Percentiles rank a stretch among this genome's conserved stretches.
These are phyloP conservation scores for Clistopyga incitator DNA, from an alignment of 2,888 invertebrate species.

Conservation along the genomic window DNA sequence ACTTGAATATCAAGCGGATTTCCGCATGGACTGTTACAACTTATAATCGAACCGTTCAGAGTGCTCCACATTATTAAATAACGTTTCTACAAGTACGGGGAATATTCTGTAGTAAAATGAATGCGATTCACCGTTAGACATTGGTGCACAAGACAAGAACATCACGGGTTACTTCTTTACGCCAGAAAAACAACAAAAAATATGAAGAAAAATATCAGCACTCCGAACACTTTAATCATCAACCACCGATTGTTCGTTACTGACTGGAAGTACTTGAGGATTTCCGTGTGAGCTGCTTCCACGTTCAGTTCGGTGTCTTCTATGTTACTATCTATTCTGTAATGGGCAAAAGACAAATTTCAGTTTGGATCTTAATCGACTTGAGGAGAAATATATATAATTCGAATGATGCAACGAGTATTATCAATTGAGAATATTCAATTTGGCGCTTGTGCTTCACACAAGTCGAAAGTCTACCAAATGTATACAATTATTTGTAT, in stretches of 20 bases:
- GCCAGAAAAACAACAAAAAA: constrained; percentile 99
- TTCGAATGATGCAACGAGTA: neutral
- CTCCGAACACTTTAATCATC: constrained; percentile 99
- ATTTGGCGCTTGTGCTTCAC: neutral
- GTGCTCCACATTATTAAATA: constrained; percentile 36
- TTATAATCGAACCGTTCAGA: constrained; percentile 28
- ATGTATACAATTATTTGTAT: no score
- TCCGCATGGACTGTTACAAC: constrained; percentile 34
- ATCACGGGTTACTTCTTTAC: constrained; percentile 82
- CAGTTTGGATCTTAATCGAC: neutral
- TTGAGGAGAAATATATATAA: no score
- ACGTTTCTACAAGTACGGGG: constrained; percentile 56
- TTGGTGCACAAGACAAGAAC: constrained; percentile 43
- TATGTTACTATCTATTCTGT: constrained; percentile 97
- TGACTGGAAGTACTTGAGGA: constrained; percentile 98
- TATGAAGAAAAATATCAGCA: constrained; percentile 99
- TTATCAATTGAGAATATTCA: neutral
- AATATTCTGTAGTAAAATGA: constrained; percentile 52
- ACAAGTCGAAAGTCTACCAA: no score
- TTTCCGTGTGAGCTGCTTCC: constrained; percentile 98
- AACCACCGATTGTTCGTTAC: constrained; percentile 99
- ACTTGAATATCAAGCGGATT: neutral
- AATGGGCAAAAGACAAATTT: constrained; percentile 59
- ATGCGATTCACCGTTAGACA: constrained; percentile 43
- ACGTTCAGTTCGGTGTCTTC: constrained; percentile 98